Percentiles rank a stretch among this genome's conserved stretches.
Evolutionary conservation across 2,888 invertebrate genomes (phyloP).

Genomic region (Torymus aiolomorphi): DNA sequence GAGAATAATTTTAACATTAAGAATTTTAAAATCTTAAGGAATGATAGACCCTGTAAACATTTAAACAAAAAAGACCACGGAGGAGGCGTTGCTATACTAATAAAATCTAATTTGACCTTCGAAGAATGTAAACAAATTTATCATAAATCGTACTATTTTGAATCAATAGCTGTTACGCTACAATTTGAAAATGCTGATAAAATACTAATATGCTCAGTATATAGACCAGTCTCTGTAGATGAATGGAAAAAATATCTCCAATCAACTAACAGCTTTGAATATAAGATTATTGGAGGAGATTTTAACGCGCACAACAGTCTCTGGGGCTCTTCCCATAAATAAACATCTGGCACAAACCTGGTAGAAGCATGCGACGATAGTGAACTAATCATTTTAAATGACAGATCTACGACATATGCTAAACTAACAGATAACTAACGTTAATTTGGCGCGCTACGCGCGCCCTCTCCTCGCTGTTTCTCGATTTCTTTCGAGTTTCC

Average conservation of each 20-base stretch:
- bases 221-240: no score
- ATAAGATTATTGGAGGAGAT: no score
- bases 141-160: not conserved
- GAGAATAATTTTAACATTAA: no score
- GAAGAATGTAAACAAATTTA: not conserved
- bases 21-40: not conserved
- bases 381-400: constrained; percentile 33
- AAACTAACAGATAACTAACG: not conserved
- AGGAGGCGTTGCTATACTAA: not conserved
- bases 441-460: no score
- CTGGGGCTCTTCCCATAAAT: constrained; percentile 43
- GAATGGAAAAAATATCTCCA: no score
- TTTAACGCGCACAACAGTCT: constrained; percentile 42
- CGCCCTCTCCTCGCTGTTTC: no score
- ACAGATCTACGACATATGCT: constrained; percentile 30
- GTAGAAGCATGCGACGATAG: not conserved
- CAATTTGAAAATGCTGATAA: no score
- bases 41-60: not conserved
- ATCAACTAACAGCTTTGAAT: no score
- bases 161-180: no score
- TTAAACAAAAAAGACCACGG: not conserved
- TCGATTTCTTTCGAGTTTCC: no score
- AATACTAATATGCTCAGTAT: no score
- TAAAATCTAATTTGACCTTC: not conserved
- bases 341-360: not conserved